Conservation (phyloP, 2,888 invertebrate genomes). For the Acheta domesticus region DNA sequence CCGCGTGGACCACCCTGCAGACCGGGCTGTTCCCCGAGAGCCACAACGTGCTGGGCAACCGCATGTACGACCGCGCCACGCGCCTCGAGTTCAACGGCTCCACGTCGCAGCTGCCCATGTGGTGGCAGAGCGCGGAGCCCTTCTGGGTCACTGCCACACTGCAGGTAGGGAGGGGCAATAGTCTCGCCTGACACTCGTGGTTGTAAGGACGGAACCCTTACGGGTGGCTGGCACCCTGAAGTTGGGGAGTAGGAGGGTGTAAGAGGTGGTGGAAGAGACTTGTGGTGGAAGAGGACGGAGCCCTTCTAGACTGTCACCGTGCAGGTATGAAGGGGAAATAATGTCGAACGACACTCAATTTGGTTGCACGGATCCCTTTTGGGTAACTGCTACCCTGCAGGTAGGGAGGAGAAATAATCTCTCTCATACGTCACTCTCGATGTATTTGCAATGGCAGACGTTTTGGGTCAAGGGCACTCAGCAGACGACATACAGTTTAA, state of each 20-base stretch:
- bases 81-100: background rate
- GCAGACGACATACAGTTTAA: too few species aligned
- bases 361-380: background rate
- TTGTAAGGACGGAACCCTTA: too few species aligned
- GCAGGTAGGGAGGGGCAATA: background rate
- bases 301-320: too few species aligned
- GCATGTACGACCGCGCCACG: background rate
- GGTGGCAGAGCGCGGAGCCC: background rate
- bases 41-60: slow-evolving; percentile 5
- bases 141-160: background rate
- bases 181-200: too few species aligned
- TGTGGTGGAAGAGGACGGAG: too few species aligned
- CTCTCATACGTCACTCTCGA: too few species aligned
- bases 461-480: background rate
- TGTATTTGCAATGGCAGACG: background rate
- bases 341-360: background rate
- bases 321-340: too few species aligned
- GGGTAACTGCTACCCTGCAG: background rate
- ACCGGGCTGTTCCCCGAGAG: background rate
- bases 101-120: background rate
- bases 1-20: background rate
- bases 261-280: too few species aligned
- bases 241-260: too few species aligned
- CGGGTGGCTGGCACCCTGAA: too few species aligned
- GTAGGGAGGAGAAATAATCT: background rate